phyloP scores from a whole-genome alignment of 2,797 vertebrate species.

The Galaxias olidus region DNA sequence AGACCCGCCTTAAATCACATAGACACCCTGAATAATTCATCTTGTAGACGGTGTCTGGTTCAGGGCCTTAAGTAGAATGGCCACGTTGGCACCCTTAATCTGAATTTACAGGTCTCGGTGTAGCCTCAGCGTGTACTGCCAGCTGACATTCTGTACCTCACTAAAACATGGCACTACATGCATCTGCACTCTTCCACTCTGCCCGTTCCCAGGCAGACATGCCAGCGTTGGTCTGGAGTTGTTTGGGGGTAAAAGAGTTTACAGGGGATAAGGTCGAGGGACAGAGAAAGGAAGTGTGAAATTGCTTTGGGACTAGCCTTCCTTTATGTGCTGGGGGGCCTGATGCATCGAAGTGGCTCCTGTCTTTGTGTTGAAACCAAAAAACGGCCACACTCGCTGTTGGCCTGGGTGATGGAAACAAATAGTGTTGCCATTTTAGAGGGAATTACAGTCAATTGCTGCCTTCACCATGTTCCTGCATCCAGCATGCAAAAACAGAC shows the following conservation, averaged over 20 bases:
- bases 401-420: constrained; percentile 29
- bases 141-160: too few relatives aligned
- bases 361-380: not conserved
- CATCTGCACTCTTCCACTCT: constrained; percentile 44
- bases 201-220: constrained; percentile 38
- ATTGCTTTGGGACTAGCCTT: constrained; percentile 48
- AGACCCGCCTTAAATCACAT: constrained; percentile 15
- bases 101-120: constrained; percentile 56
- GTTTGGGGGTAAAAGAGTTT: not conserved
- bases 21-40: constrained; percentile 55
- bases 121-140: not conserved
- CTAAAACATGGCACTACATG: too few relatives aligned
- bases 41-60: constrained; percentile 49
- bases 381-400: constrained; percentile 21
- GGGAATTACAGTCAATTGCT: constrained; percentile 32
- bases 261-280: constrained; percentile 27
- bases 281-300: constrained; percentile 57
- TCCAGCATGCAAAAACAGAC: constrained; percentile 25
- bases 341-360: not conserved
- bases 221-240: constrained; percentile 7
- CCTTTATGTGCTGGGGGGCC: constrained; percentile 14
- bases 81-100: constrained; percentile 50
- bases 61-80: constrained; percentile 53
- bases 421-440: constrained; percentile 28
- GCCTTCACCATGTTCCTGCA: constrained; percentile 21